Conservation (phyloP, 1,140 invertebrate species). For the Agrypnia vestita region DNA sequence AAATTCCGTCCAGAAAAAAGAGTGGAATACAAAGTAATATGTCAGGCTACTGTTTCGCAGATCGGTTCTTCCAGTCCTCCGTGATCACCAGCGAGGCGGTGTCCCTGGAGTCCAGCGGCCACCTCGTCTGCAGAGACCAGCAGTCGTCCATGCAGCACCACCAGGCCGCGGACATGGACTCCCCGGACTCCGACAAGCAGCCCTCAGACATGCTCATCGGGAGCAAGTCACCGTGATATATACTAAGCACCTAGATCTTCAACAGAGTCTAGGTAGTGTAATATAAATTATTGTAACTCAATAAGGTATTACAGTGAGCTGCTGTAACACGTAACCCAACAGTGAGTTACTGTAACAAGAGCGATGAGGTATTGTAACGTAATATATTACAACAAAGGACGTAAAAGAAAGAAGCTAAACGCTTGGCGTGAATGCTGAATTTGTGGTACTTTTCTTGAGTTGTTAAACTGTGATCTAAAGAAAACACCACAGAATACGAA, state of each 20-base stretch:
- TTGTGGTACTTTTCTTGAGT: no score
- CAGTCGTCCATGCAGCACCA: conserved; percentile 48
- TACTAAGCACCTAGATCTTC: conserved; percentile 57
- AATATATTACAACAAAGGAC: no score
- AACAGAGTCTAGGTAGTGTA: not conserved
- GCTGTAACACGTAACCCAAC: no score
- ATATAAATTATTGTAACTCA: not conserved
- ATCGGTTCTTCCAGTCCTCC: conserved; percentile 72
- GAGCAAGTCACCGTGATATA: conserved; percentile 59
- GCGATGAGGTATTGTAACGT: not conserved
- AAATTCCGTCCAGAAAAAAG: conserved; percentile 10
- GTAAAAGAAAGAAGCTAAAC: no score
- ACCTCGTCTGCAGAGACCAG: conserved; percentile 63
- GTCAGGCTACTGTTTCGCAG: conserved; percentile 61
- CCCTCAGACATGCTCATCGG: conserved; percentile 56
- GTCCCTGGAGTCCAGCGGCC: conserved; percentile 68
- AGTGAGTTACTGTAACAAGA: no score
- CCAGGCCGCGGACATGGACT: conserved; percentile 66
- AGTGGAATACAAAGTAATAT: conserved; percentile 19
- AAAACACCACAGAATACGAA: no score
- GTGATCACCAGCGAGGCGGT: conserved; percentile 70
- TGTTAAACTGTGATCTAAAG: no score
- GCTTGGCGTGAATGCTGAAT: no score
- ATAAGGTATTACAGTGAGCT: no score
- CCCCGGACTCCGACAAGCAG: conserved; percentile 65